These are phyloP conservation scores for Melipona bicolor DNA, from an alignment of 2,888 invertebrate species.

Conservation along the genomic window DNA sequence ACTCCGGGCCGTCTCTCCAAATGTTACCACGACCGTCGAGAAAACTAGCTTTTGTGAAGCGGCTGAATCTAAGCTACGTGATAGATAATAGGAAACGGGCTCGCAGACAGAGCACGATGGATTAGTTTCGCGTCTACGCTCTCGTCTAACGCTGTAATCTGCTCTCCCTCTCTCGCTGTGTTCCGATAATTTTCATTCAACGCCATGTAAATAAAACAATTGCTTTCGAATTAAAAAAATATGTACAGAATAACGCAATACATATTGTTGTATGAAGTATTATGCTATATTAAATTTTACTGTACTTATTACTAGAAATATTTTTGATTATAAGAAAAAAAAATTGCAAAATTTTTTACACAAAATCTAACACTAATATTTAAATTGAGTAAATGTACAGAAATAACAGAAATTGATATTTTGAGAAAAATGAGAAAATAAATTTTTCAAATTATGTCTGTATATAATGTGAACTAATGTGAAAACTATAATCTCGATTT, in stretches of 20 bases:
- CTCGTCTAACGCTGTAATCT: constrained; percentile 16
- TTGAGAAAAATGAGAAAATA: too few species aligned
- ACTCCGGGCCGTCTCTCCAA: constrained; percentile 42
- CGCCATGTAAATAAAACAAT: background rate
- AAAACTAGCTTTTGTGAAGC: constrained; percentile 12
- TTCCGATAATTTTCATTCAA: constrained; percentile 14
- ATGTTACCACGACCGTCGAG: constrained; percentile 6
- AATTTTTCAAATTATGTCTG: background rate
- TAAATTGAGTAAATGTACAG: background rate
- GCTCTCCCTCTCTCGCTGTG: background rate
- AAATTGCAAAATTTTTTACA: background rate
- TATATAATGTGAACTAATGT: background rate
- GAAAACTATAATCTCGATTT: background rate
- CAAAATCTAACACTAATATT: background rate
- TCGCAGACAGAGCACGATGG: background rate
- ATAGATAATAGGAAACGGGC: constrained; percentile 25
- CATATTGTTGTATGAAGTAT: background rate
- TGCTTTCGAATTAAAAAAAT: background rate
- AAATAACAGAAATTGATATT: background rate
- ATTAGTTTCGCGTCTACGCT: constrained; percentile 8
- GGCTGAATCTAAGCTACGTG: background rate
- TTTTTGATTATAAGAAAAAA: background rate
- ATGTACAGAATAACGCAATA: background rate
- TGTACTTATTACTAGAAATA: background rate
- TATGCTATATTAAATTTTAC: background rate